Evolutionary conservation across 2,888 invertebrate species (phyloP).

Genomic region (Drosophila hamatofila): DNA sequence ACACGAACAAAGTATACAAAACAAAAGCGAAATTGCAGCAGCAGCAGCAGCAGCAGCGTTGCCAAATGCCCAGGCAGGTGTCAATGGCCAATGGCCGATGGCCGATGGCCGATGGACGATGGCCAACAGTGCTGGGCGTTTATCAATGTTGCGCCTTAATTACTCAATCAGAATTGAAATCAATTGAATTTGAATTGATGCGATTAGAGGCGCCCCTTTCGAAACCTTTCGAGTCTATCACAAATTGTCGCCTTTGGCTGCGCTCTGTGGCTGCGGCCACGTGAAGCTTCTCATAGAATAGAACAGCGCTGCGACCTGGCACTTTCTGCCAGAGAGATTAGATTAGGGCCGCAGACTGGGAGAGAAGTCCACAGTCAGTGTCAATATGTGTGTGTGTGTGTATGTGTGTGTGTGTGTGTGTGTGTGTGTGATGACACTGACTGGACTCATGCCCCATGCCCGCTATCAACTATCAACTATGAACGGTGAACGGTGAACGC

Average conservation of each 20-base stretch:
- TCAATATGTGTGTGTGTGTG: constrained; percentile 38
- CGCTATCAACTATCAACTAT: constrained; percentile 38
- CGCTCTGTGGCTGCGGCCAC: constrained; percentile 46
- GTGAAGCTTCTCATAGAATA: constrained; percentile 48
- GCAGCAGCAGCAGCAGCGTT: constrained; percentile 23
- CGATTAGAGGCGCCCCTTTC: constrained; percentile 26
- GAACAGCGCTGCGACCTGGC: constrained; percentile 25
- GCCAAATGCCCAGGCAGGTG: constrained; percentile 27
- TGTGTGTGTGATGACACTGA: constrained; percentile 44
- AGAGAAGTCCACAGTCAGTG: constrained; percentile 32
- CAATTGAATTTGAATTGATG: constrained; percentile 36
- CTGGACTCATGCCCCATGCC: constrained; percentile 53
- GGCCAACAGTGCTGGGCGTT: constrained; percentile 18
- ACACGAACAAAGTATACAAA: constrained; percentile 35
- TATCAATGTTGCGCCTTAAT: constrained; percentile 64
- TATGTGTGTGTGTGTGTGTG: too few species aligned
- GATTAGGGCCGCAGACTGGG: constrained; percentile 43
- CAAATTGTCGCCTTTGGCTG: constrained; percentile 36
- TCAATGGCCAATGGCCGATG: constrained; percentile 2
- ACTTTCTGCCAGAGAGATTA: constrained; percentile 39
- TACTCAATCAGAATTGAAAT: constrained; percentile 39
- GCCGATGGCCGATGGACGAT: not conserved
- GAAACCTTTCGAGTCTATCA: not conserved
- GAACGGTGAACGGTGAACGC: constrained; percentile 40
- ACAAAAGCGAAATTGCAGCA: constrained; percentile 27